Conservation (phyloP, 1,140 invertebrate species). For the Calliphora vicina region DNA sequence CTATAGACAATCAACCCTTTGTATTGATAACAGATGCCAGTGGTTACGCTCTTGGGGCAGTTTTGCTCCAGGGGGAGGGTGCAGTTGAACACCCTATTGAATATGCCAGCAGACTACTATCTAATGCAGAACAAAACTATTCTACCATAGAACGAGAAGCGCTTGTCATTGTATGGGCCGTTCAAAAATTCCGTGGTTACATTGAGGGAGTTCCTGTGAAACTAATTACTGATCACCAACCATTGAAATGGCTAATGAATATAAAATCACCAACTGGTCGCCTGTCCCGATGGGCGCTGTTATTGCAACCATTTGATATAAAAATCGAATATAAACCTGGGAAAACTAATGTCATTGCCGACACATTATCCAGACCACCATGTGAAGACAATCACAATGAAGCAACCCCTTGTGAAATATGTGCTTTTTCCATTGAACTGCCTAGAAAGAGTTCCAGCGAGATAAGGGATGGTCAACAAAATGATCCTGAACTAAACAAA, state of each 20-base stretch:
- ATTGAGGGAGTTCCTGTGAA: slow-evolving; percentile 53
- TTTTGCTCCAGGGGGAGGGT: neutral
- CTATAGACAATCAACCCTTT: slow-evolving; percentile 38
- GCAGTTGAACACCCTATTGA: slow-evolving; percentile 28
- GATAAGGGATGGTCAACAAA: neutral
- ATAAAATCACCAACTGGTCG: slow-evolving; percentile 48
- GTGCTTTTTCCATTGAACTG: too few relatives aligned
- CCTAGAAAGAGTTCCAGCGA: neutral
- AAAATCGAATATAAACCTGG: slow-evolving; percentile 42
- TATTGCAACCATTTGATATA: slow-evolving; percentile 40
- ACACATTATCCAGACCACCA: slow-evolving; percentile 38
- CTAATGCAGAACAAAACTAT: slow-evolving; percentile 63
- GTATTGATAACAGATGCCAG: slow-evolving; percentile 47
- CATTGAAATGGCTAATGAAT: slow-evolving; percentile 46
- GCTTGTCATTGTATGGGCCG: slow-evolving; percentile 60
- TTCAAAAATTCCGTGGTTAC: slow-evolving; percentile 54
- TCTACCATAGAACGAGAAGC: slow-evolving; percentile 57
- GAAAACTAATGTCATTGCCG: slow-evolving; percentile 41
- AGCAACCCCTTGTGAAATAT: neutral
- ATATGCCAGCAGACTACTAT: too few relatives aligned
- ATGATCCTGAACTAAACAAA: neutral
- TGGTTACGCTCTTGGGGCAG: slow-evolving; percentile 38
- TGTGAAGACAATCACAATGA: neutral
- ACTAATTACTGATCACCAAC: slow-evolving; percentile 51
- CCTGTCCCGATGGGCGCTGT: slow-evolving; percentile 48